These are phyloP conservation scores for Hyperopisus bebe DNA, from an alignment of 2,113 vertebrate genomes.

Conservation along the genomic window DNA sequence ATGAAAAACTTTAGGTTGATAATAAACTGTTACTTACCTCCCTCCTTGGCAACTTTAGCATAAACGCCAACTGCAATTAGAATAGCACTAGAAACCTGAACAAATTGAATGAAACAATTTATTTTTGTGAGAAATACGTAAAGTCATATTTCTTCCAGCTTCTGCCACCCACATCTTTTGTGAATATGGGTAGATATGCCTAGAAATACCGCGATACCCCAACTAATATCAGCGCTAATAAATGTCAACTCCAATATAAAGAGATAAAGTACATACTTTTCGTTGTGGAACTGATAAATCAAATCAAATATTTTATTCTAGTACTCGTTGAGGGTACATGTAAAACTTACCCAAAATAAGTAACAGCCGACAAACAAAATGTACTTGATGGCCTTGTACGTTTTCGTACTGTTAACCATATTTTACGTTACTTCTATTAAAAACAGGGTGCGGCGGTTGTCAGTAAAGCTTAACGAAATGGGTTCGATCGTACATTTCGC, in stretches of 20 bases:
- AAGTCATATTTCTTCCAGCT: background rate
- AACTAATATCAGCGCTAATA: background rate
- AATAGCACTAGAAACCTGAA: slow-evolving; percentile 64
- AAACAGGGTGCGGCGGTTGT: background rate
- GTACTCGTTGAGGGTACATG: background rate
- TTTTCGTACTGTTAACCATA: slow-evolving; percentile 38
- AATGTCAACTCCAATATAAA: background rate
- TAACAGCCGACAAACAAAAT: slow-evolving; percentile 64
- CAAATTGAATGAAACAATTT: background rate
- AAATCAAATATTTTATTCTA: background rate
- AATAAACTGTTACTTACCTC: slow-evolving; percentile 40
- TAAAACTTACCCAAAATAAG: slow-evolving; percentile 63
- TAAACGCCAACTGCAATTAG: slow-evolving; percentile 68
- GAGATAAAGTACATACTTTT: background rate
- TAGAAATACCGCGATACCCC: background rate
- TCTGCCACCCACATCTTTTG: background rate
- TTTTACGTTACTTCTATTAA: background rate
- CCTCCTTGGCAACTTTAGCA: slow-evolving; percentile 68
- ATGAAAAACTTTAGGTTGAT: background rate
- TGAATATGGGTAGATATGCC: background rate
- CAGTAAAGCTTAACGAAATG: background rate
- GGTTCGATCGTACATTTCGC: background rate
- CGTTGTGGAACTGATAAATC: background rate
- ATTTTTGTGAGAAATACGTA: background rate
- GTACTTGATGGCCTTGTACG: slow-evolving; percentile 56